Evolutionary conservation across 1,140 invertebrate species (phyloP), one percentile per base, ranked within the genome.

Genomic region (Drosophila chauvacae): DNA sequence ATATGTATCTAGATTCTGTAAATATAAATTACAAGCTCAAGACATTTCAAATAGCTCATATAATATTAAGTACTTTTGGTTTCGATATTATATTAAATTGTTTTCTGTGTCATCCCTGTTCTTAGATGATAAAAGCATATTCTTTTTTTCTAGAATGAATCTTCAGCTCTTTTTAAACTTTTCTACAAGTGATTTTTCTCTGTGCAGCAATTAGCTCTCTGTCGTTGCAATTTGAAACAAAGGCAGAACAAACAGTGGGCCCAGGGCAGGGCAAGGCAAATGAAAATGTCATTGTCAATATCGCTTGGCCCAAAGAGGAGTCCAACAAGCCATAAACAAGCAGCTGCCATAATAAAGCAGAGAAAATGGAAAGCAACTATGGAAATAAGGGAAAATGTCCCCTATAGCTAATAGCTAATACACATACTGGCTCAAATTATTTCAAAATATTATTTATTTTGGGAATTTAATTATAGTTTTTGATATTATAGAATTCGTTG

Each of bases 221-320:
- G 42, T n/a, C 23, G 45, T 14, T 14, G 30, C 56, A 30, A 33
- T 48, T 62, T 39, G 44, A 61, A 60, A 65, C 39, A 59, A 63
- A 39, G 30, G 13, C 20, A 39, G 51, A 37, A 45, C 26, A 39
- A 58, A 39, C 35, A 28, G 44, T 23, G 53, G 20, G 28, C 26
- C 13, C 48, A 18, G 23, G 47, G 35, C 16, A 39, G 20, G 70
- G 37, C 14, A 28, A 28, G 44, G 45, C 44, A 61, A 61, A 61
- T 71, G 50, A 47, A 74, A 71, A 71, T 71, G 50, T 71, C 66
- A 74, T 71, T 74, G 71, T 71, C 71, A 74, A 71, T 71, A 71
- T 45, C 42, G 41, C 9, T 41, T 35, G 35, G 44, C 14, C 44
- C 57, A 71, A 26, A 41, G 14, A 14, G 10, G 23, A 41, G 16